Evolutionary conservation across 2,888 invertebrate genomes (phyloP).

Genomic region (Agrotis exclamationis): DNA sequence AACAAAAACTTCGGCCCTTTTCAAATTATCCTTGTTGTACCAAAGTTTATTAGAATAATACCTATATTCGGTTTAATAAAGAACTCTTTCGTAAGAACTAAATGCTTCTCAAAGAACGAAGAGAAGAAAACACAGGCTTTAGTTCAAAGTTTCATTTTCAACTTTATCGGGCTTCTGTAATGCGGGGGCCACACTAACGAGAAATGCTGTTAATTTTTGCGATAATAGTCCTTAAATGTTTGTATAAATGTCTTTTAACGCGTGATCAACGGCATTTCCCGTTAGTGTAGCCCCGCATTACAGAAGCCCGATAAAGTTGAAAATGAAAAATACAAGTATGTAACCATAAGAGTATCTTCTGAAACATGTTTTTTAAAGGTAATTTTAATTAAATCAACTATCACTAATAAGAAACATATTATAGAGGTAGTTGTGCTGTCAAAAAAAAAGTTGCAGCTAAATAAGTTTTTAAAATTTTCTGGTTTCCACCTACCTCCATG

Average conservation of each 20-base stretch:
- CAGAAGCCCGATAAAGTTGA: no score
- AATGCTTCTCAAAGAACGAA: conserved; percentile 23
- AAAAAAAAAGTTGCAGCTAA: no score
- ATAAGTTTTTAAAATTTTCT: no score
- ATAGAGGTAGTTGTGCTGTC: no score
- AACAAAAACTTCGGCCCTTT: conserved; percentile 30
- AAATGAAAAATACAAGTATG: no score
- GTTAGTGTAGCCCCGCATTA: no score
- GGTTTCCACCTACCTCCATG: no score
- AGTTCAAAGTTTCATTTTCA: conserved; percentile 5
- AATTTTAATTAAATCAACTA: neutral
- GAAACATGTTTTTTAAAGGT: neutral
- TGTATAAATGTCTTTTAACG: no score
- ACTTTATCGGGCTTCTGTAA: conserved; percentile 27
- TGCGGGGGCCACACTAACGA: neutral
- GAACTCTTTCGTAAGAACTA: conserved; percentile 9
- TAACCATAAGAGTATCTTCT: neutral
- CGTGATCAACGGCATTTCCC: no score
- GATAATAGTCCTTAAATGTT: no score
- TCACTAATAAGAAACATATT: no score
- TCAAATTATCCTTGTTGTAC: conserved; percentile 29
- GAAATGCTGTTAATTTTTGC: no score
- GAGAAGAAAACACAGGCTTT: conserved; percentile 28
- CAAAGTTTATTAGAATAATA: conserved; percentile 15
- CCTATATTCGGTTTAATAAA: conserved; percentile 6